Conservation (phyloP, 2,888 invertebrate genomes). For the Diploptera punctata region DNA sequence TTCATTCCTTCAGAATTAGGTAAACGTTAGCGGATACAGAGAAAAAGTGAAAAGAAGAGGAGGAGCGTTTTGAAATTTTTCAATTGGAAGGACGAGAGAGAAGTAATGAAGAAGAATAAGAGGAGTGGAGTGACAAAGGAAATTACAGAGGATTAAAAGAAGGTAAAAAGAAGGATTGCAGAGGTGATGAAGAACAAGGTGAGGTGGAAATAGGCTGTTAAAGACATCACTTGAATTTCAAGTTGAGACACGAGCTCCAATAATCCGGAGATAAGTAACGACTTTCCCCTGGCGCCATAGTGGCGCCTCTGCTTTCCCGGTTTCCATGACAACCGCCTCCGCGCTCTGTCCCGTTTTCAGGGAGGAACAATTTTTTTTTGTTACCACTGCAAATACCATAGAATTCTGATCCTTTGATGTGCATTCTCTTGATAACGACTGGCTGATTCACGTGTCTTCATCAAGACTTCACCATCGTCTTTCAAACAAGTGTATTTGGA, state of each 20-base stretch:
- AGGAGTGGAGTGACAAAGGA: not conserved
- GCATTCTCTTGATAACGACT: too few species aligned
- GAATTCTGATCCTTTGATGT: too few species aligned
- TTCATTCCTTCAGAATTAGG: too few species aligned
- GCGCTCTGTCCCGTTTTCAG: not conserved
- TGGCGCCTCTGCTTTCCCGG: conserved; percentile 18
- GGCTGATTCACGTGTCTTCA: too few species aligned
- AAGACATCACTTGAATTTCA: conserved; percentile 3
- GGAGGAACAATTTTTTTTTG: not conserved
- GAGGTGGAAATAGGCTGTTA: not conserved
- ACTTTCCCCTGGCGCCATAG: conserved; percentile 17
- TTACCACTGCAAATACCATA: too few species aligned
- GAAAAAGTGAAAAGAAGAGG: too few species aligned
- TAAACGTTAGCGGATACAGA: too few species aligned
- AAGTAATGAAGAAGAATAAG: not conserved
- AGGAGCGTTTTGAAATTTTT: too few species aligned
- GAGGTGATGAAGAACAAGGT: not conserved
- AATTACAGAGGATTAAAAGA: not conserved
- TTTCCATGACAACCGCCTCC: conserved; percentile 22
- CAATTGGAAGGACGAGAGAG: too few species aligned
- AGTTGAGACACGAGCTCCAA: not conserved
- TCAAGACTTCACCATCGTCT: too few species aligned
- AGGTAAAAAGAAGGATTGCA: not conserved
- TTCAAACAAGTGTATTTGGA: too few species aligned
- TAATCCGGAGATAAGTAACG: conserved; percentile 16